phyloP scores from a whole-genome alignment of 2,797 vertebrate species.

The Gallinago nigripennis region DNA sequence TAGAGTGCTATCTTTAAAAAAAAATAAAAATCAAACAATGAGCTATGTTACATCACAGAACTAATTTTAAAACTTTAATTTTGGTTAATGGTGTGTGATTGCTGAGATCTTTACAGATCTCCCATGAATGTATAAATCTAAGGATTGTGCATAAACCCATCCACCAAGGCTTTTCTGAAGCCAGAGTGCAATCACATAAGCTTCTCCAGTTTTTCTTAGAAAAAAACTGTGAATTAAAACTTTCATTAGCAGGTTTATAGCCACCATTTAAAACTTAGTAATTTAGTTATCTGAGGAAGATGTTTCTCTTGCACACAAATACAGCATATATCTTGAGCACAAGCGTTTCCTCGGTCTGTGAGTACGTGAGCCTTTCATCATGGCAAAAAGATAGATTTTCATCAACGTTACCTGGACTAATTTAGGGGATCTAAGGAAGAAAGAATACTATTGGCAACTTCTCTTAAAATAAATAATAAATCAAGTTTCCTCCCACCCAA shows the following conservation, averaged over 20 bases:
- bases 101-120: not conserved
- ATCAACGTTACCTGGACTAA: not conserved
- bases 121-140: not conserved
- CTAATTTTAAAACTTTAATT: not conserved
- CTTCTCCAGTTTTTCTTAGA: not conserved
- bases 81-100: not conserved
- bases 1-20: not conserved
- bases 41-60: not conserved
- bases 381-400: not conserved
- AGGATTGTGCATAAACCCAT: not conserved
- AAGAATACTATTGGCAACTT: not conserved
- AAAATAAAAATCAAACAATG: not conserved
- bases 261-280: not conserved
- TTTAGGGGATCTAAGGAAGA: not conserved
- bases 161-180: not conserved
- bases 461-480: not conserved
- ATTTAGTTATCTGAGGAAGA: not conserved
- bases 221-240: not conserved
- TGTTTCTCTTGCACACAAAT: not conserved
- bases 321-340: not conserved
- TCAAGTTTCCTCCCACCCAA: not conserved
- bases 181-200: not conserved
- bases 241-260: not conserved
- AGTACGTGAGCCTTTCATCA: not conserved
- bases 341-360: not conserved